Conservation (phyloP, 2,888 invertebrate species). For the Drosophila pseudotakahashii region DNA sequence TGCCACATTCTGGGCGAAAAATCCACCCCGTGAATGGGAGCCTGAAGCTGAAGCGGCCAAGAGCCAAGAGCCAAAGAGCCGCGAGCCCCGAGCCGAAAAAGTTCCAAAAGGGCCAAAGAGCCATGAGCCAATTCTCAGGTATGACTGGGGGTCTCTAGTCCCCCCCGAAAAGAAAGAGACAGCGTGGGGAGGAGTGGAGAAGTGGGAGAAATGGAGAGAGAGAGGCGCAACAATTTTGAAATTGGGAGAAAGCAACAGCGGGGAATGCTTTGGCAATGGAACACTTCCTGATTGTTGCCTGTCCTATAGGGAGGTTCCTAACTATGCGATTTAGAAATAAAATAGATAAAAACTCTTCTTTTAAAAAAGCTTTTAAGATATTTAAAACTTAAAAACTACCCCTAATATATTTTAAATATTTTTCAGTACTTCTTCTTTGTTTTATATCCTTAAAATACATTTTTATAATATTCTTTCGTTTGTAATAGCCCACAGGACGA, state of each 20-base stretch:
- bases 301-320: slow-evolving; percentile 29
- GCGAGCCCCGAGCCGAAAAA: slow-evolving; percentile 34
- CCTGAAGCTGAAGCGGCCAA: slow-evolving; percentile 24
- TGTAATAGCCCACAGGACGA: slow-evolving; percentile 54
- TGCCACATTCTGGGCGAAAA: slow-evolving; percentile 68
- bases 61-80: slow-evolving; percentile 39
- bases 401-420: not conserved
- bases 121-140: slow-evolving; percentile 76
- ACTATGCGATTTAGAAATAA: slow-evolving; percentile 28
- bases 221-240: slow-evolving; percentile 72
- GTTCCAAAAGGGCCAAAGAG: slow-evolving; percentile 46
- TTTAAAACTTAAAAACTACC: not conserved
- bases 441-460: fast-evolving
- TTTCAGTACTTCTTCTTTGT: not conserved
- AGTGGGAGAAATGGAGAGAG: slow-evolving; percentile 52
- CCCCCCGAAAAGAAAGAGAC: slow-evolving; percentile 1
- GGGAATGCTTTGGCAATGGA: slow-evolving; percentile 55
- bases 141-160: slow-evolving; percentile 9
- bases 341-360: not conserved
- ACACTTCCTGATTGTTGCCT: slow-evolving; percentile 77
- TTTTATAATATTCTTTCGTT: slow-evolving; percentile 14
- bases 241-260: slow-evolving; percentile 35
- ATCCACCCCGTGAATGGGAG: slow-evolving; percentile 68
- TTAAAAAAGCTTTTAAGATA: not conserved
- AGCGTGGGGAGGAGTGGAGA: slow-evolving; percentile 29